phyloP scores from a whole-genome alignment of 1,140 invertebrate genomes.

The Drosophila tsacasi region DNA sequence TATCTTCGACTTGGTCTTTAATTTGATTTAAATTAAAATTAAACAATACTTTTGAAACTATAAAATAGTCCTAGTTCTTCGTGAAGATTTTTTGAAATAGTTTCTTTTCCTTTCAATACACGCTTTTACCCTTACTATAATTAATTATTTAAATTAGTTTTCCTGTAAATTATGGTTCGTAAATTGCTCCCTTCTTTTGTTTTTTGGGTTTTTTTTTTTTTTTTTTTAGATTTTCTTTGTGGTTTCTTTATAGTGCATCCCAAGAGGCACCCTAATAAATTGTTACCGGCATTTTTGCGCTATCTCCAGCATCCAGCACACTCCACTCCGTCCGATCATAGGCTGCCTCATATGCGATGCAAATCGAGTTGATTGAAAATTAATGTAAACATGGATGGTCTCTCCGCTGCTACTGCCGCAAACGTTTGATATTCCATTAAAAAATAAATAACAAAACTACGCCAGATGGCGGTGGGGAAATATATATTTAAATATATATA shows the following conservation, averaged over 20 bases:
- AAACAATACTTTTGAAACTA: not conserved
- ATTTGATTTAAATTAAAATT: too few species aligned
- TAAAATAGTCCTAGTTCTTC: not conserved
- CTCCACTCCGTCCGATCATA: not conserved
- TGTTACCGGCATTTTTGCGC: constrained; percentile 8
- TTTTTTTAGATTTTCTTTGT: not conserved
- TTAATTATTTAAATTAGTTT: constrained; percentile 8
- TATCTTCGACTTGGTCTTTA: too few species aligned
- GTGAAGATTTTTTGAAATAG: not conserved
- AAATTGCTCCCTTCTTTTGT: not conserved
- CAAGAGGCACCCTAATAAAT: constrained; percentile 7
- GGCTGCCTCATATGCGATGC: constrained; percentile 64
- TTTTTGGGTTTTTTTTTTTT: not conserved
- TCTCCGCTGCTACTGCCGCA: constrained; percentile 38
- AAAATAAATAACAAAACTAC: constrained; percentile 23
- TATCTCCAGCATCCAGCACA: constrained; percentile 20
- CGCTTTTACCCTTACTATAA: not conserved
- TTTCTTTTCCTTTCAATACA: not conserved
- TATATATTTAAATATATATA: not conserved
- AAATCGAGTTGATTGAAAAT: constrained; percentile 79
- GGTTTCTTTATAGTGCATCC: constrained; percentile 2
- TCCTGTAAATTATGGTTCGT: not conserved
- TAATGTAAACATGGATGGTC: constrained; percentile 76
- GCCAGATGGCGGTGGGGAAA: too few species aligned
- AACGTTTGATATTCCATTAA: constrained; percentile 37